Evolutionary conservation across 2,113 vertebrate genomes (phyloP).

Genomic region (Siphamia tubifer): DNA sequence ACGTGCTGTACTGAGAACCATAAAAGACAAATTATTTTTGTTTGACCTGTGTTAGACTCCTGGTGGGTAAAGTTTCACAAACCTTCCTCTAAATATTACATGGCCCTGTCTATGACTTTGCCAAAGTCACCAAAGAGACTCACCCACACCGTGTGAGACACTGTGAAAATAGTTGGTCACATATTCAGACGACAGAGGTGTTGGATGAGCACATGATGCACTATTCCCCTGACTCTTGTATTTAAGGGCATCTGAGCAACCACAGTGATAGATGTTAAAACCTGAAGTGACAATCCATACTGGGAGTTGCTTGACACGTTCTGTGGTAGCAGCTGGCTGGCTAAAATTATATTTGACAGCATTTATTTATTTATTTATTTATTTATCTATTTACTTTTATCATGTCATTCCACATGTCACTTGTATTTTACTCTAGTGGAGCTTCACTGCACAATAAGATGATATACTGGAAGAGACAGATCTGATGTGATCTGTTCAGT

Average conservation of each 20-base stretch:
- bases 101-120: neutral
- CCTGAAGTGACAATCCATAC: conserved; percentile 15
- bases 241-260: neutral
- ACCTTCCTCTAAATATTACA: neutral
- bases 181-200: neutral
- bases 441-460: neutral
- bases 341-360: neutral
- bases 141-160: too few species aligned
- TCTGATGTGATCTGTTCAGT: neutral
- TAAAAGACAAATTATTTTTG: too few species aligned
- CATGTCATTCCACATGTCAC: neutral
- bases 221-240: neutral
- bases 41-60: neutral
- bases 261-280: conserved; percentile 20
- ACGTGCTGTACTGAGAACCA: too few species aligned
- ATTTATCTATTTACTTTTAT: neutral
- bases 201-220: neutral
- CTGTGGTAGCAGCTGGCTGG: neutral
- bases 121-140: conserved; percentile 1
- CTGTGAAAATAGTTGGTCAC: neutral
- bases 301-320: neutral
- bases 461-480: neutral
- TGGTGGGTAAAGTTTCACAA: neutral
- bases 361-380: neutral
- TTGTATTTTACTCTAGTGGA: conserved; percentile 1